Conservation (phyloP, 2,797 vertebrate genomes). For the Morelia viridis region DNA sequence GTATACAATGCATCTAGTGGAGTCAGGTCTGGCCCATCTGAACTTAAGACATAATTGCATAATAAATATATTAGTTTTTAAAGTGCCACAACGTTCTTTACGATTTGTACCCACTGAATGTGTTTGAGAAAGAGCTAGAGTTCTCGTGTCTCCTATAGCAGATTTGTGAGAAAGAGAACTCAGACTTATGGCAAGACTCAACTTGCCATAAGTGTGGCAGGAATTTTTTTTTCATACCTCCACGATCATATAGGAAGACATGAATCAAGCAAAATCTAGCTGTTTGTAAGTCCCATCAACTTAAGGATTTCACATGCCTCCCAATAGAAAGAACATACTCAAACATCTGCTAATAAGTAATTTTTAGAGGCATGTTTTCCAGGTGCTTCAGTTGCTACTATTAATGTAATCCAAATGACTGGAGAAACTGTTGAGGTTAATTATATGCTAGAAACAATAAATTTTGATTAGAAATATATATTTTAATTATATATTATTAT, state of each 20-base stretch:
- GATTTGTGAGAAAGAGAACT: not conserved
- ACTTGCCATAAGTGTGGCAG: not conserved
- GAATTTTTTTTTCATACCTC: not conserved
- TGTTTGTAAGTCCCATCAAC: conserved; percentile 61
- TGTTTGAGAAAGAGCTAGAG: not conserved
- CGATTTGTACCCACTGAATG: not conserved
- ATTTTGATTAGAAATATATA: conserved; percentile 50
- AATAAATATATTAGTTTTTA: not conserved
- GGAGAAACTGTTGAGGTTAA: conserved; percentile 55
- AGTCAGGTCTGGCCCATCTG: not conserved
- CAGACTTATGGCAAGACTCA: no score
- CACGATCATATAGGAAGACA: not conserved
- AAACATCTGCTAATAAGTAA: conserved; percentile 70
- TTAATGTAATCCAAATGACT: conserved; percentile 66
- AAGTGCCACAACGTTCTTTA: not conserved
- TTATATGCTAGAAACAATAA: conserved; percentile 44
- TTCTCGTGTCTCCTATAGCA: not conserved
- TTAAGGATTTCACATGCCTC: conserved; percentile 74
- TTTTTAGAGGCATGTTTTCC: conserved; percentile 72
- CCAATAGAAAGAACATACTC: conserved; percentile 67
- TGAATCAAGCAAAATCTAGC: not conserved
- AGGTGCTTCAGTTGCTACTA: conserved; percentile 65
- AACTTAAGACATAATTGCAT: not conserved
- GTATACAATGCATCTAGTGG: not conserved
- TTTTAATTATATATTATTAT: conserved; percentile 37